phyloP scores from a whole-genome alignment of 2,113 vertebrate species.

The Aleadryas rufinucha region DNA sequence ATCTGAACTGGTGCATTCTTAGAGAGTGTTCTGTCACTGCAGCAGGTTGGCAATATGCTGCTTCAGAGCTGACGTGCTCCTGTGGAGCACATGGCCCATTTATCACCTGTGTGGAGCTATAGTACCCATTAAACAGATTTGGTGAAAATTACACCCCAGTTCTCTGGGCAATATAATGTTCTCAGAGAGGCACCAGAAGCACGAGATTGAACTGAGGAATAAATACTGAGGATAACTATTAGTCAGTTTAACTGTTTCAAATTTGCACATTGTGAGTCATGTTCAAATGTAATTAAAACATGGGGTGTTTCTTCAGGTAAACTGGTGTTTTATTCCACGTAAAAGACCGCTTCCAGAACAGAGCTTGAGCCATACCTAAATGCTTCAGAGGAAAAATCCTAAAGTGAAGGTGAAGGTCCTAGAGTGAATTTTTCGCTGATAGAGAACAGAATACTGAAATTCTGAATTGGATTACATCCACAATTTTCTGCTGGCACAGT shows the following conservation, averaged over 20 bases:
- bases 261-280: neutral
- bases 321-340: neutral
- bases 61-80: fast-evolving
- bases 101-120: neutral
- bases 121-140: neutral
- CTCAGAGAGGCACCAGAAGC: neutral
- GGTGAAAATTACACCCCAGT: neutral
- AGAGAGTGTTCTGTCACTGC: neutral
- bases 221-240: neutral
- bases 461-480: neutral
- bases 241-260: neutral
- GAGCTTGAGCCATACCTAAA: neutral
- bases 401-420: neutral
- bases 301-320: neutral
- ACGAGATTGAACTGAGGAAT: neutral
- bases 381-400: neutral
- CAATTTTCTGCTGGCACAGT: neutral
- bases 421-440: neutral
- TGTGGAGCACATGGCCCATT: neutral
- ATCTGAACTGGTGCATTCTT: neutral
- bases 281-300: neutral
- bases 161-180: neutral
- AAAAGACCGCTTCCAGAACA: neutral
- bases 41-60: neutral
- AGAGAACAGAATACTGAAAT: neutral